Conservation (phyloP, 1,140 invertebrate genomes). For the Paraescarpia echinospica region DNA sequence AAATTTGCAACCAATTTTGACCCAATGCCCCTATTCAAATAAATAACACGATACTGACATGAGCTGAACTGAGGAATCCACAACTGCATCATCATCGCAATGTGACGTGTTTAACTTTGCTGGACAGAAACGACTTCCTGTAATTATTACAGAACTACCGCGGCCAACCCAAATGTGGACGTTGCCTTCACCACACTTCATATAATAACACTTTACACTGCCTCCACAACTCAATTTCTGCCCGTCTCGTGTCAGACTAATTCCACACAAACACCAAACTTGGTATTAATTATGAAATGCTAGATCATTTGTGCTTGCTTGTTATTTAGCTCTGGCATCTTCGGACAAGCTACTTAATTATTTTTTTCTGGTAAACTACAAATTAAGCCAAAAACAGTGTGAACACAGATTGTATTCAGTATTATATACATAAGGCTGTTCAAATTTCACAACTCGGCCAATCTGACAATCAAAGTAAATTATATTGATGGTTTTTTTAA, state of each 20-base stretch:
- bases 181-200: background rate
- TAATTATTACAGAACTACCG: background rate
- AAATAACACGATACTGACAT: background rate
- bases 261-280: background rate
- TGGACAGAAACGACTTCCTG: background rate
- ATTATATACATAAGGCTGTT: too few species aligned
- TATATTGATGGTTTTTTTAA: too few species aligned
- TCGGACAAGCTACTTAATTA: background rate
- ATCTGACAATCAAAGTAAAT: too few species aligned
- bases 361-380: background rate
- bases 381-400: too few species aligned
- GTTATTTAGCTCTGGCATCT: background rate
- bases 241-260: background rate
- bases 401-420: too few species aligned
- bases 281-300: background rate
- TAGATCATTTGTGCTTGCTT: background rate
- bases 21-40: background rate
- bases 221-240: background rate
- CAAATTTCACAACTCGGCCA: too few species aligned
- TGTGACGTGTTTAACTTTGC: background rate
- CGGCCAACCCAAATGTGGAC: background rate
- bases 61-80: background rate
- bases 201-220: background rate
- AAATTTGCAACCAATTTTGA: background rate
- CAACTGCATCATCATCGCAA: background rate